These are phyloP conservation scores for Noctua fimbriata DNA, from an alignment of 2,888 invertebrate species.

Conservation along the genomic window DNA sequence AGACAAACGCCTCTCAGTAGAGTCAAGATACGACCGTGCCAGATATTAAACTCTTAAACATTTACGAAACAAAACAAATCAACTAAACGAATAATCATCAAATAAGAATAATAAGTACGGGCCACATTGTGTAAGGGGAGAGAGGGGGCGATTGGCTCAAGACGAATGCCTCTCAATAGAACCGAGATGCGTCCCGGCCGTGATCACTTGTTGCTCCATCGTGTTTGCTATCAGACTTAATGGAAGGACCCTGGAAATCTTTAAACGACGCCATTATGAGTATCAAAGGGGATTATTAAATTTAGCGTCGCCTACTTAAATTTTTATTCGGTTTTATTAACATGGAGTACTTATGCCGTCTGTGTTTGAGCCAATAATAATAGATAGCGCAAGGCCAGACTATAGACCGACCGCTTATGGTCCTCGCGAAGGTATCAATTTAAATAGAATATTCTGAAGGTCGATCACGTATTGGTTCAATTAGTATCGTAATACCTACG, in stretches of 20 bases:
- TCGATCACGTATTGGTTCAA: too few relatives aligned
- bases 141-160: constrained; percentile 73
- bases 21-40: background rate
- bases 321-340: constrained; percentile 31
- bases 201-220: constrained; percentile 86
- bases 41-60: background rate
- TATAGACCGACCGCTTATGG: too few relatives aligned
- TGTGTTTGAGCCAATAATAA: background rate
- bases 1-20: background rate
- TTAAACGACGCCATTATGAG: constrained; percentile 58
- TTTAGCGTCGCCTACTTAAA: constrained; percentile 26
- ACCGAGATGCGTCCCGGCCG: constrained; percentile 80
- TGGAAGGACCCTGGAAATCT: constrained; percentile 66
- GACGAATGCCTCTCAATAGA: constrained; percentile 84
- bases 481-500: too few relatives aligned
- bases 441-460: too few relatives aligned
- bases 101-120: constrained; percentile 64
- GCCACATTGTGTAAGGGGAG: constrained; percentile 29
- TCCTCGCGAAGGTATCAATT: too few relatives aligned
- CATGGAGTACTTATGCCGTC: background rate
- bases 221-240: constrained; percentile 70
- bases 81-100: constrained; percentile 17
- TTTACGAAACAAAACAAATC: background rate
- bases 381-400: background rate
- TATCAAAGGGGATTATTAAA: constrained; percentile 48